A percentile compares a stretch with the other conserved stretches of the same genome.
These are phyloP conservation scores for Anarhynchus alexandrinus DNA, from an alignment of 2,113 vertebrate species.

Conservation along the genomic window DNA sequence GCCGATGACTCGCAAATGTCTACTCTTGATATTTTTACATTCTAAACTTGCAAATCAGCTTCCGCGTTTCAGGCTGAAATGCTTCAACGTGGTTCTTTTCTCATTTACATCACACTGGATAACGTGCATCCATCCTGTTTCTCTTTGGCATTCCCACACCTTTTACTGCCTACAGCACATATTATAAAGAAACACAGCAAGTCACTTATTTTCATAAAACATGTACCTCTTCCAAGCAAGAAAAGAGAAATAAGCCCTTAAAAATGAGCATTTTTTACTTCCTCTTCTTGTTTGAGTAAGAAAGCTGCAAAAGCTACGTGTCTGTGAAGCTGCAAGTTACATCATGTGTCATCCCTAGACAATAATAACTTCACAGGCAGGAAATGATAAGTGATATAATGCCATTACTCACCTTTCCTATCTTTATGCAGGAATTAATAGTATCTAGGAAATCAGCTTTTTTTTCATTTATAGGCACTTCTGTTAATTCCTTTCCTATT, in stretches of 20 bases:
- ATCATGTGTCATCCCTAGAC: not conserved
- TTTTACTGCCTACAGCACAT: not conserved
- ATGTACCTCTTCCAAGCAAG: not conserved
- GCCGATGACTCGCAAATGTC: not conserved
- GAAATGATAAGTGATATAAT: not conserved
- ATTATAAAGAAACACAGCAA: not conserved
- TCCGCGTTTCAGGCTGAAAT: not conserved
- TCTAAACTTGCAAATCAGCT: not conserved
- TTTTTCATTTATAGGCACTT: constrained; percentile 97
- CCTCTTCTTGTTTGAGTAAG: not conserved
- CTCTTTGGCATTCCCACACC: not conserved
- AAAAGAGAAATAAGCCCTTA: not conserved
- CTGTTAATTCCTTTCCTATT: constrained; percentile 91
- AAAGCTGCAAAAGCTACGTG: not conserved
- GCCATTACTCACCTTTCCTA: constrained; percentile 87
- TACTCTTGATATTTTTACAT: not conserved
- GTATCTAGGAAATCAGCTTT: constrained; percentile 94
- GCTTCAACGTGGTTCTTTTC: not conserved
- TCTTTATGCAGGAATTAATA: constrained; percentile 92
- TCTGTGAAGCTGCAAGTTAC: not conserved
- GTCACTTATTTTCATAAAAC: not conserved
- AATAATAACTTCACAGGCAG: not conserved
- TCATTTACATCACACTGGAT: not conserved
- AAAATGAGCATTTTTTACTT: not conserved
- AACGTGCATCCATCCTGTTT: not conserved